Base-by-base conservation (phyloP, 2,797 vertebrate genomes). In the Phataginus tetradactyla region DNA sequence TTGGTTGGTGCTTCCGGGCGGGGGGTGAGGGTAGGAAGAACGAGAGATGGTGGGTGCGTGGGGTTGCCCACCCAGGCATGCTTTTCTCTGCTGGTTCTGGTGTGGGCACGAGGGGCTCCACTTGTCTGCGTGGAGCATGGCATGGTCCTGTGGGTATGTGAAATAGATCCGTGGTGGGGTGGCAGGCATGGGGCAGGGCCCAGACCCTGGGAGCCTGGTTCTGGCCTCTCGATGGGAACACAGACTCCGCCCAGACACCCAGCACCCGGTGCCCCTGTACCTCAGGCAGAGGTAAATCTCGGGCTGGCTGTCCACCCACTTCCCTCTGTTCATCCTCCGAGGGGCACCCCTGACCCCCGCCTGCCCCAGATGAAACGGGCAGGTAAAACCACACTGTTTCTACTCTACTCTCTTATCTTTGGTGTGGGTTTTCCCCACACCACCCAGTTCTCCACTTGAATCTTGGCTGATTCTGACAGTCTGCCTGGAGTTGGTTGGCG, bases 101-200 rank as follows among this genome's bases (percentile, higher is more conserved):
- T 18, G 17, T 32, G 21, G 42, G 23, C 4, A 0, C 21, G 7
- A 71, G 63, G 37, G n/a, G 10, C n/a, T n/a, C n/a, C n/a, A 37
- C 7, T 59, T 42, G 25, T 37, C 49, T 57, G 59, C 17, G 15
- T 12, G 7, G 45, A 64, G 80, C 1, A 1, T n/a, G 64, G 15
- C 0, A 12, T 53, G 49, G 42, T n/a, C 71, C 37, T 18, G 1
- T 23, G 75, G 64, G 72, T 61, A 29, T 29, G 1, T 9, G 68
- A 57, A 37, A 34, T 27, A 61, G 59, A 79, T 14, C n/a, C 10
- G 72, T 17, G 27, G 11, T 5, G 5, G 57, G 55, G 49, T 6
- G 17, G 25, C 4, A 15, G 66, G 12, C 12, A 10, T 10, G 7
- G 71, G 49, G 29, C 34, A 17, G 39, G 20, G 55, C 32, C 21